Evolutionary conservation across 2,888 invertebrate genomes (phyloP).

Genomic region (Lepidochrysops patricia): DNA sequence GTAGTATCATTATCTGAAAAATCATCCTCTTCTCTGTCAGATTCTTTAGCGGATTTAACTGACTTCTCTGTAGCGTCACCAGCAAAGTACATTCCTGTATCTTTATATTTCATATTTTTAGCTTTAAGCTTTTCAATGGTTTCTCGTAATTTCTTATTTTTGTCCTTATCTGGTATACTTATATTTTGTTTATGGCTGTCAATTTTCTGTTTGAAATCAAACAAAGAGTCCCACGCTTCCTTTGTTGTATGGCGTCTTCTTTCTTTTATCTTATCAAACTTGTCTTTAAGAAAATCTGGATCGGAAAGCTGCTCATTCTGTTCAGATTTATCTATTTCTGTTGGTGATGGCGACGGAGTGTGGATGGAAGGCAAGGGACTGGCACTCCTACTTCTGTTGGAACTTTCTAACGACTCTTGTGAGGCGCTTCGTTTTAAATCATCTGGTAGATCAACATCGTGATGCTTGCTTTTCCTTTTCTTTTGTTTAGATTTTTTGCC

Average conservation of each 20-base stretch:
- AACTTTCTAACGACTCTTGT: constrained; percentile 55
- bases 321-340: constrained; percentile 34
- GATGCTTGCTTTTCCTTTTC: constrained; percentile 60
- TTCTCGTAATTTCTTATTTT: constrained; percentile 67
- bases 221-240: constrained; percentile 62
- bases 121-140: constrained; percentile 79
- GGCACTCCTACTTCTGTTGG: constrained; percentile 57
- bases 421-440: constrained; percentile 38
- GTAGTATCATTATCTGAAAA: constrained; percentile 25
- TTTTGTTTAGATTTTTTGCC: constrained; percentile 66
- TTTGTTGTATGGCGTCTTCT: constrained; percentile 70
- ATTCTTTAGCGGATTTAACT: constrained; percentile 23
- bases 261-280: constrained; percentile 77
- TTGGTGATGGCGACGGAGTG: constrained; percentile 55
- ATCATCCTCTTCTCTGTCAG: constrained; percentile 28
- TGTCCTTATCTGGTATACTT: constrained; percentile 57
- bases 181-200: constrained; percentile 55
- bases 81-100: constrained; percentile 45
- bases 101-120: constrained; percentile 73
- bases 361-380: constrained; percentile 65
- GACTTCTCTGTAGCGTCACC: constrained; percentile 25
- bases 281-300: constrained; percentile 69
- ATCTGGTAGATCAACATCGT: constrained; percentile 35
- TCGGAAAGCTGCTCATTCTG: constrained; percentile 39
- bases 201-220: constrained; percentile 57